Evolutionary conservation across 2,113 vertebrate species (phyloP).

Genomic region (Mirza zaza): DNA sequence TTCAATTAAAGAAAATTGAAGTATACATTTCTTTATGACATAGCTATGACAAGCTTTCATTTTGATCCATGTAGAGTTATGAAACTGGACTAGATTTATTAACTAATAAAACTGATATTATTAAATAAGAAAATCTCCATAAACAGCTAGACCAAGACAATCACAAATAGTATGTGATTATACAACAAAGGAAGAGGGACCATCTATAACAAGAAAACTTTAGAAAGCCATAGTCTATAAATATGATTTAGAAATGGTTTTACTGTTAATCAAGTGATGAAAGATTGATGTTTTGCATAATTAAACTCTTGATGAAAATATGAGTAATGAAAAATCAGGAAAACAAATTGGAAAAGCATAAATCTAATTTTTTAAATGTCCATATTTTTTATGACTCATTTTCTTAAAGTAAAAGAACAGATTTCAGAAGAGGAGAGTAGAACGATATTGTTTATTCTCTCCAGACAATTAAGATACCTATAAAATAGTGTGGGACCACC

Average conservation of each 20-base stretch:
- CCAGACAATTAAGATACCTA: neutral
- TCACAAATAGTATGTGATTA: neutral
- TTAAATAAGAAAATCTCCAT: neutral
- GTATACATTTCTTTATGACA: neutral
- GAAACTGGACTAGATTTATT: conserved; percentile 11
- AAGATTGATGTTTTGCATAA: conserved; percentile 50
- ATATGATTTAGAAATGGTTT: conserved; percentile 6
- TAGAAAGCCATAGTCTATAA: neutral
- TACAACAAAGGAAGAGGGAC: neutral
- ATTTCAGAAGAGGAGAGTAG: neutral
- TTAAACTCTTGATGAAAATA: conserved; percentile 48
- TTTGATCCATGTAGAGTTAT: conserved; percentile 35
- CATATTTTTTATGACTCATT: neutral
- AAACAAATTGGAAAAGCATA: conserved; percentile 29
- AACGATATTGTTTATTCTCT: neutral
- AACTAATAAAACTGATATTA: conserved; percentile 29
- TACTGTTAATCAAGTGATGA: conserved; percentile 3
- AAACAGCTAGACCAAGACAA: neutral
- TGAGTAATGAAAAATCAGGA: neutral
- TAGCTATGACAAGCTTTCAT: conserved; percentile 5
- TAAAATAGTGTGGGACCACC: neutral
- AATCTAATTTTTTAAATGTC: conserved; percentile 22
- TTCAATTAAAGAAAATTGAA: conserved; percentile 45
- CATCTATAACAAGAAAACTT: neutral
- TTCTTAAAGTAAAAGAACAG: neutral